A percentile compares a stretch with the other conserved stretches of the same genome.
Conservation (phyloP, 1,140 invertebrate species). For the Phthorimaea operculella region DNA sequence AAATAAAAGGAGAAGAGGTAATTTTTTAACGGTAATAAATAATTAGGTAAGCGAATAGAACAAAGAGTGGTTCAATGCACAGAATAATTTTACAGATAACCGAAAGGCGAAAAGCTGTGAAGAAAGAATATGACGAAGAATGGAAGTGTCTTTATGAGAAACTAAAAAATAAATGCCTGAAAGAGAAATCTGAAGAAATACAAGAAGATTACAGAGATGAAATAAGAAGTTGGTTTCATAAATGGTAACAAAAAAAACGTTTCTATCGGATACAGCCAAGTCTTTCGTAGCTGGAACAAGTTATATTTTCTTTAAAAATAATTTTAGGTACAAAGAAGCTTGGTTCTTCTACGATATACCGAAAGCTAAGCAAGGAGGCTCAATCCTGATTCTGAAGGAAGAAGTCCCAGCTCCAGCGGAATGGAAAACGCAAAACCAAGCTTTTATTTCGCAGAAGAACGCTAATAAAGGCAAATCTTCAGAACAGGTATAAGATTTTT, state of each 20-base stretch:
- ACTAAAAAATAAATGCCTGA: slow-evolving; percentile 24
- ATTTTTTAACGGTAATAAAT: no score
- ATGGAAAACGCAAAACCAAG: slow-evolving; percentile 36
- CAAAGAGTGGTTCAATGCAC: background rate
- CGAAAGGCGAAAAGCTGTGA: slow-evolving; percentile 18
- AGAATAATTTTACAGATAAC: slow-evolving; percentile 1
- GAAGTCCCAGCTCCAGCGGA: slow-evolving; percentile 34
- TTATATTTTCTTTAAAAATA: background rate
- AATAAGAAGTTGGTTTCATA: slow-evolving; percentile 39
- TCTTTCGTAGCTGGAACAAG: background rate
- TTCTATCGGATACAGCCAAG: no score
- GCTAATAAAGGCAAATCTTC: slow-evolving; percentile 36
- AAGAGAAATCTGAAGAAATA: slow-evolving; percentile 22
- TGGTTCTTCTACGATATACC: slow-evolving; percentile 40
- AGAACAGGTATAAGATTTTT: background rate
- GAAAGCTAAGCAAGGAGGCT: slow-evolving; percentile 31
- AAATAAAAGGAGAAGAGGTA: no score
- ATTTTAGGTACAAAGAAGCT: slow-evolving; percentile 31
- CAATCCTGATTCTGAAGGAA: slow-evolving; percentile 30
- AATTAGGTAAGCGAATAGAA: background rate
- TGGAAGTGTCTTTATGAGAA: slow-evolving; percentile 18
- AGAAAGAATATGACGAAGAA: slow-evolving; percentile 18
- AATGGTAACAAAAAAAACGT: slow-evolving; percentile 27
- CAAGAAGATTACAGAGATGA: slow-evolving; percentile 32
- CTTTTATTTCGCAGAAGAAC: slow-evolving; percentile 26